These are phyloP conservation scores for Pseudois nayaur DNA, from an alignment of 2,113 vertebrate species.

Conservation along the genomic window DNA sequence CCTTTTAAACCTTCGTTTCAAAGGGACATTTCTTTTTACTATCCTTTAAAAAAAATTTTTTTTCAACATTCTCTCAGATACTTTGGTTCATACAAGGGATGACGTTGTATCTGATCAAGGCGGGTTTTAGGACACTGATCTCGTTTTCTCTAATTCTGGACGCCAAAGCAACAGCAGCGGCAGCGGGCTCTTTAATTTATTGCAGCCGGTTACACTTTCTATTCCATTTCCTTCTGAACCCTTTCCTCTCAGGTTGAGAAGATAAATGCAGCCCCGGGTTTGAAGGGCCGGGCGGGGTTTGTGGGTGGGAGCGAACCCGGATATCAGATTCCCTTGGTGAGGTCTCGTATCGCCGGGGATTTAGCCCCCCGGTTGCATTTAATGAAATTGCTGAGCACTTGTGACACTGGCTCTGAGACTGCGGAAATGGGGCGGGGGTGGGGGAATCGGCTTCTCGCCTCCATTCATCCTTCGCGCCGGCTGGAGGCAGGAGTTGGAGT, in stretches of 20 bases:
- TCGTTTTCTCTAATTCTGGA: conserved; percentile 35
- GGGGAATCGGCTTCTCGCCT: conserved; percentile 3
- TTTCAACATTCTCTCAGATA: conserved; percentile 21
- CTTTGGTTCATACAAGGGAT: conserved; percentile 53
- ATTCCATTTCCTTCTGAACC: conserved; percentile 72
- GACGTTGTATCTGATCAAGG: conserved; percentile 64
- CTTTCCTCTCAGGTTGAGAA: conserved; percentile 51
- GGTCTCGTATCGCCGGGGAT: background rate
- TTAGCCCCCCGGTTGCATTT: conserved; percentile 61
- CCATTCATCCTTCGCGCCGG: conserved; percentile 15
- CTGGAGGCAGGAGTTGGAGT: background rate
- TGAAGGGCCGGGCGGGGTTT: conserved; percentile 26
- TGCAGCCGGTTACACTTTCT: conserved; percentile 72
- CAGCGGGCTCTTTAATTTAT: conserved; percentile 74
- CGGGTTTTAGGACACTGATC: conserved; percentile 64
- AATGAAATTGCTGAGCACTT: conserved; percentile 54
- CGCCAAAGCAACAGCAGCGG: conserved; percentile 19
- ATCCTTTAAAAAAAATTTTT: background rate
- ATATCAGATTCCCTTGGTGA: conserved; percentile 37
- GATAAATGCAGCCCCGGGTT: conserved; percentile 52
- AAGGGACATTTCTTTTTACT: background rate
- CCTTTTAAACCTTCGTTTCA: background rate
- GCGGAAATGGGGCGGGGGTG: conserved; percentile 69
- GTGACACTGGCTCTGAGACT: conserved; percentile 39
- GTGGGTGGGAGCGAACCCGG: conserved; percentile 41